These are phyloP conservation scores for Syngnathoides biaculeatus DNA, from an alignment of 2,113 vertebrate genomes.

Conservation along the genomic window DNA sequence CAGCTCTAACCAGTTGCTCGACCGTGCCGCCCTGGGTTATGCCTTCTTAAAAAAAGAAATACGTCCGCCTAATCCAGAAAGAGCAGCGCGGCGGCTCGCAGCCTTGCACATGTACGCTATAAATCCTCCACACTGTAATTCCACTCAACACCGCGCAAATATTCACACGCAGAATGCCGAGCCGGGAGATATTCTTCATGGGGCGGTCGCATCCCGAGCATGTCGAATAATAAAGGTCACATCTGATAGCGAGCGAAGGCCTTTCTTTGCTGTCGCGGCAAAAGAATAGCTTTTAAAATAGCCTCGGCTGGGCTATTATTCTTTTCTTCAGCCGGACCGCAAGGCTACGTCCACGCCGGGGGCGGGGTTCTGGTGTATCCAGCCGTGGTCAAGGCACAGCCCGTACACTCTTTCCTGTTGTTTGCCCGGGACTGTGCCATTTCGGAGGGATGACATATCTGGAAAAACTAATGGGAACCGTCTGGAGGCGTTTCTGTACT, in stretches of 20 bases:
- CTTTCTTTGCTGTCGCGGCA: slow-evolving; percentile 31
- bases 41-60: background rate
- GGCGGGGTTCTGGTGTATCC: slow-evolving; percentile 31
- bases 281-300: slow-evolving; percentile 61
- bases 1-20: no score
- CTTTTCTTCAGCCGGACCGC: slow-evolving; percentile 31
- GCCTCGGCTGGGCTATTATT: slow-evolving; percentile 31
- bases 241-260: slow-evolving; percentile 39
- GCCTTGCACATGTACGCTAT: slow-evolving; percentile 5
- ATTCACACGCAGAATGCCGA: slow-evolving; percentile 41
- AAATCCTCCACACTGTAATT: slow-evolving; percentile 20
- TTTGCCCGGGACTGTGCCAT: slow-evolving; percentile 32
- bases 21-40: no score
- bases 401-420: slow-evolving; percentile 44
- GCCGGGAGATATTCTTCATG: slow-evolving; percentile 36
- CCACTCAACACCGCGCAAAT: slow-evolving; percentile 29
- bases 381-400: slow-evolving; percentile 30
- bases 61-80: background rate
- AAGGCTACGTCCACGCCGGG: slow-evolving; percentile 46
- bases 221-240: slow-evolving; percentile 53
- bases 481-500: background rate
- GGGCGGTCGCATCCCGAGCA: slow-evolving; percentile 14
- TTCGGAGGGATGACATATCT: slow-evolving; percentile 20
- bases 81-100: slow-evolving; percentile 3
- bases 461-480: slow-evolving; percentile 24